These are phyloP conservation scores for Pteria penguin DNA, from an alignment of 2,888 invertebrate genomes.

Conservation along the genomic window DNA sequence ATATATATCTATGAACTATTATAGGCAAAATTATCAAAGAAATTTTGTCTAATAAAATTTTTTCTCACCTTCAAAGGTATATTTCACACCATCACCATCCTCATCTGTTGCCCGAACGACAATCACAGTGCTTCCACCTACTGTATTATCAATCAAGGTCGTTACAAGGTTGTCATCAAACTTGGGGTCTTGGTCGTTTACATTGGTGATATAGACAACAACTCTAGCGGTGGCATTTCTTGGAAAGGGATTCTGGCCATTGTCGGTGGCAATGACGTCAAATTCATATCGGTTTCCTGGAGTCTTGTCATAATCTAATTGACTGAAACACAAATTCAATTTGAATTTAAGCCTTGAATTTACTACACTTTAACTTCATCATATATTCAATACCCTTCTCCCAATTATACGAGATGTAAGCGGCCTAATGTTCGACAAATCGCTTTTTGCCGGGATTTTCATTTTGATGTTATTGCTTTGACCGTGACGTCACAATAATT, in stretches of 20 bases:
- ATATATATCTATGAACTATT: too few species aligned
- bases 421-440: too few species aligned
- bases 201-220: constrained; percentile 96
- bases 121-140: constrained; percentile 83
- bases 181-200: constrained; percentile 95
- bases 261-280: constrained; percentile 94
- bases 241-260: constrained; percentile 93
- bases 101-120: constrained; percentile 98
- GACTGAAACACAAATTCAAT: constrained; percentile 54
- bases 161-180: constrained; percentile 58
- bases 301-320: constrained; percentile 74
- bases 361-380: too few species aligned
- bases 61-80: constrained; percentile 82
- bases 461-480: too few species aligned
- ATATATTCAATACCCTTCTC: too few species aligned
- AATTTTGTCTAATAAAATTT: too few species aligned
- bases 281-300: constrained; percentile 87
- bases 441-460: too few species aligned
- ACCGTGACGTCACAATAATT: too few species aligned
- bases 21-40: too few species aligned
- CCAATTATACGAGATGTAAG: too few species aligned
- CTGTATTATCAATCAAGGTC: constrained; percentile 59
- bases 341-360: background rate
- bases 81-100: constrained; percentile 96
- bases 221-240: constrained; percentile 96